Percentiles rank a stretch among this genome's conserved stretches.
These are phyloP conservation scores for Drosophila truncata DNA, from an alignment of 1,140 invertebrate species.

Conservation along the genomic window DNA sequence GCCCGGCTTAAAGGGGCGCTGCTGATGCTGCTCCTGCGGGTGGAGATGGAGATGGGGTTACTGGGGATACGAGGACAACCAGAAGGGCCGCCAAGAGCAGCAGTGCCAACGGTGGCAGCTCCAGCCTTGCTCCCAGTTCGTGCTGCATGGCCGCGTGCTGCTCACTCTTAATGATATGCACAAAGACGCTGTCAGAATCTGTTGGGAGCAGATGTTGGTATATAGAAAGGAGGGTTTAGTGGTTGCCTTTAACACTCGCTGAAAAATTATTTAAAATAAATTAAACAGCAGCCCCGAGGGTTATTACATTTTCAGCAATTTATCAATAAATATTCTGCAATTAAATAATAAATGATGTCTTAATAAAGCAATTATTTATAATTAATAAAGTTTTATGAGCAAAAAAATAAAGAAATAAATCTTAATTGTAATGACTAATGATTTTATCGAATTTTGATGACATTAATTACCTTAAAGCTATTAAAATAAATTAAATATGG, in stretches of 20 bases:
- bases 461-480: not conserved
- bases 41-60: not conserved
- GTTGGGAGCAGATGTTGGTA: slow-evolving; percentile 18
- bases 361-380: not conserved
- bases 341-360: not conserved
- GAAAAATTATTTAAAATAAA: not conserved
- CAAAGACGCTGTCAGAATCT: slow-evolving; percentile 86
- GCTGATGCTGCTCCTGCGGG: slow-evolving; percentile 5
- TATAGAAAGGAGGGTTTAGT: slow-evolving; percentile 1
- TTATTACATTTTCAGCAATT: too few relatives aligned
- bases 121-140: slow-evolving; percentile 70
- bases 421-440: not conserved
- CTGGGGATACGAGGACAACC: slow-evolving; percentile 16
- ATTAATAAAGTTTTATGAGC: not conserved
- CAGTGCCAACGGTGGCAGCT: slow-evolving; percentile 64
- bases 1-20: slow-evolving; percentile 19
- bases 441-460: not conserved
- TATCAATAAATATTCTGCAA: not conserved
- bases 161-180: slow-evolving; percentile 87
- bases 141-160: slow-evolving; percentile 89
- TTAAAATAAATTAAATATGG: not conserved
- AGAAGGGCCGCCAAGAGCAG: slow-evolving; percentile 58
- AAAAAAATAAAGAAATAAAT: not conserved
- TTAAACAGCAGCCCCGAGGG: not conserved
- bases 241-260: not conserved